Evolutionary conservation across 2,797 vertebrate species (phyloP), one percentile per base, ranked within the genome.

Genomic region (Sebastes matsubarae): DNA sequence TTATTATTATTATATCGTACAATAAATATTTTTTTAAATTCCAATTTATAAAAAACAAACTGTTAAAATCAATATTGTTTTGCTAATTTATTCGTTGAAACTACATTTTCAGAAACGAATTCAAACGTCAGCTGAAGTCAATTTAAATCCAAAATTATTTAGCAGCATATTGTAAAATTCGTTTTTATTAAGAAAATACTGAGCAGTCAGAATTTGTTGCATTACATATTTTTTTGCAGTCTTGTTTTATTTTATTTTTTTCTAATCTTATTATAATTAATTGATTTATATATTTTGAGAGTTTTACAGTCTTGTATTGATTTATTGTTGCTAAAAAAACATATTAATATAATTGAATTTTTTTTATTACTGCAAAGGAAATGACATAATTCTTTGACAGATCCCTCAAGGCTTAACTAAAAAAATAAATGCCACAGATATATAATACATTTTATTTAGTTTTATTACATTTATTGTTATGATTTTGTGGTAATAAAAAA

Each of bases 41-140:
- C 16, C 22, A 4, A 5, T 57, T 25, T 52, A 11, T 29, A 16
- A 42, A 42, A 70, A 32, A 3, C 10, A 27, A 79, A 63, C 1
- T 16, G 6, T 55, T 58, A 4, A 54, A 71, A 38, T 10, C 1
- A 11, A 14, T 58, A 25, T 1, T 3, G 2, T 66, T 52, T 67
- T 58, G 2, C 13, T 25, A 1, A 34, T 78, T 71, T 61, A 67
- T 86, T 88, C 69, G 50, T 76, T 80, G 2, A 30, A 66, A 25
- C 14, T 20, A 6, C 20, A 25, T 80, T 84, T 77, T 64, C 12
- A 74, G 22, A 85, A 91, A 87, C 79, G 65, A 90, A 88, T 67
- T 75, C 9, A 77, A 75, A 66, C n/a, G 16, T 57, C 13, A 79
- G 1, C 0, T 82, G 14, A 70, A 29, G 12, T 63, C 2, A 13